phyloP scores from a whole-genome alignment of 2,888 invertebrate genomes.

The Isotomurus palustris region DNA sequence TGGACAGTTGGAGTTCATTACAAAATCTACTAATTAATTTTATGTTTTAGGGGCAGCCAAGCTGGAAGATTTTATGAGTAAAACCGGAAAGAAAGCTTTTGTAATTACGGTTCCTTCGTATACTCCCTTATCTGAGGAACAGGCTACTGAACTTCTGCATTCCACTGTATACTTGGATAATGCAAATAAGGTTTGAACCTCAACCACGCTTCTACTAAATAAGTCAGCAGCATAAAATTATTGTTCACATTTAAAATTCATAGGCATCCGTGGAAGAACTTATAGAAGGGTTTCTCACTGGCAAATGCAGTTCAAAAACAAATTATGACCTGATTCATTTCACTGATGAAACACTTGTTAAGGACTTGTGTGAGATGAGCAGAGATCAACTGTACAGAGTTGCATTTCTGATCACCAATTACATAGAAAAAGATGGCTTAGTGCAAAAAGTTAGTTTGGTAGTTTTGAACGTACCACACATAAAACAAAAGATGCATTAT shows the following conservation, averaged over 20 bases:
- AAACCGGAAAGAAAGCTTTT: constrained; percentile 21
- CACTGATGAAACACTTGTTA: constrained; percentile 7
- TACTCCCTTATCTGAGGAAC: constrained; percentile 16
- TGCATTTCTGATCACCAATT: constrained; percentile 18
- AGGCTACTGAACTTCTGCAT: constrained; percentile 29
- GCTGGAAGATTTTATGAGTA: constrained; percentile 27
- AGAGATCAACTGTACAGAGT: constrained; percentile 14
- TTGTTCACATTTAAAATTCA: neutral
- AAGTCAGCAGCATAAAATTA: too few relatives aligned
- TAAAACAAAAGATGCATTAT: neutral
- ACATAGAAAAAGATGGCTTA: constrained; percentile 20
- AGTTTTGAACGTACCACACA: neutral
- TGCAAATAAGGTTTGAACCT: constrained; percentile 18
- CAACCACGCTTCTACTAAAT: neutral
- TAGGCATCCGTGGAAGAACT: constrained; percentile 23
- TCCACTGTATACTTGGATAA: constrained; percentile 32
- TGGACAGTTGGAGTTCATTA: too few relatives aligned
- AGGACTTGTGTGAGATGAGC: constrained; percentile 21
- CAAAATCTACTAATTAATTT: neutral
- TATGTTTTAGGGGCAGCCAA: constrained; percentile 24
- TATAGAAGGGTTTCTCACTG: constrained; percentile 15
- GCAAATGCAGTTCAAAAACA: constrained; percentile 11
- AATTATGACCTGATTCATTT: constrained; percentile 19
- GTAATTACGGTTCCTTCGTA: constrained; percentile 16
- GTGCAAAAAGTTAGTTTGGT: constrained; percentile 15